phyloP scores from a whole-genome alignment of 2,888 invertebrate genomes.

The Pterostichus niger region DNA sequence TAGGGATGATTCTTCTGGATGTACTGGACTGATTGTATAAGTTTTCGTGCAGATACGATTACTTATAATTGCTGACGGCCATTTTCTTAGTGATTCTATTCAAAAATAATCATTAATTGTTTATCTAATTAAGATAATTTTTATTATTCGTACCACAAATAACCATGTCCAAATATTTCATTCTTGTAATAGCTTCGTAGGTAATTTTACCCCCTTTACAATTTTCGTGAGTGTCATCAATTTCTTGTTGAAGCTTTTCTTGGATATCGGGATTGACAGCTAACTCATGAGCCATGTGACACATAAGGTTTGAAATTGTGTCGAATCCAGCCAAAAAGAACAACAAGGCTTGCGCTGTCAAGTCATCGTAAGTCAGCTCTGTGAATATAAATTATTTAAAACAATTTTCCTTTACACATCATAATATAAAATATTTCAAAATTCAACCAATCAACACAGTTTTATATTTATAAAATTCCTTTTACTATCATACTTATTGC shows the following conservation, averaged over 20 bases:
- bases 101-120: no score
- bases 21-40: slow-evolving; percentile 69
- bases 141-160: slow-evolving; percentile 70
- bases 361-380: no score
- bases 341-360: slow-evolving; percentile 77
- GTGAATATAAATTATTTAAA: no score
- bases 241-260: slow-evolving; percentile 74
- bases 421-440: no score
- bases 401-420: slow-evolving; percentile 75
- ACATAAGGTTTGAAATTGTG: slow-evolving; percentile 75
- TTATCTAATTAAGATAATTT: neutral
- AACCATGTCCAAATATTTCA: slow-evolving; percentile 62
- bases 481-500: no score
- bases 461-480: no score
- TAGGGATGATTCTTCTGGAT: neutral
- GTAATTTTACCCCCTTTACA: slow-evolving; percentile 13
- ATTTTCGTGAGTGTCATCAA: slow-evolving; percentile 69
- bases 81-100: slow-evolving; percentile 70
- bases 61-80: slow-evolving; percentile 69
- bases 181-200: slow-evolving; percentile 40
- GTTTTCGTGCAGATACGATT: slow-evolving; percentile 70
- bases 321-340: slow-evolving; percentile 79
- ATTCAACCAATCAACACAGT: no score
- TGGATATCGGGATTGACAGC: slow-evolving; percentile 77
- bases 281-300: slow-evolving; percentile 76